Conservation (phyloP, 2,888 invertebrate genomes). For the Clivina fossor region DNA sequence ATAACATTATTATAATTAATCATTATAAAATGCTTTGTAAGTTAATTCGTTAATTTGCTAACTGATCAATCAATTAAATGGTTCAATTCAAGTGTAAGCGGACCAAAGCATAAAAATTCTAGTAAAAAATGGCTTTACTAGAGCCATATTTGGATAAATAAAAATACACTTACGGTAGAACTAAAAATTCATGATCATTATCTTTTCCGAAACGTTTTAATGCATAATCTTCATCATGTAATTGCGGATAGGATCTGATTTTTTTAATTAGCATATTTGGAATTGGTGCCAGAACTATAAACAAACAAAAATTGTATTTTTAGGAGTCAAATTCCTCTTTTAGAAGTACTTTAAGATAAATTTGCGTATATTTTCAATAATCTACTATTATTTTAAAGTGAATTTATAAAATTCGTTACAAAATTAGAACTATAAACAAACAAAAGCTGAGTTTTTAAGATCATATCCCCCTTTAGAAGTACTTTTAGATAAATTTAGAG, state of each 20-base stretch:
- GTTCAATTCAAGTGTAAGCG: too few species aligned
- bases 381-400: too few species aligned
- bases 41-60: too few species aligned
- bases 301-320: slow-evolving; percentile 37
- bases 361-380: too few species aligned
- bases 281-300: slow-evolving; percentile 73
- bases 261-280: slow-evolving; percentile 70
- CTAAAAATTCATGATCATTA: slow-evolving; percentile 46
- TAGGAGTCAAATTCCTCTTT: slow-evolving; percentile 1
- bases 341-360: too few species aligned
- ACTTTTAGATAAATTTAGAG: too few species aligned
- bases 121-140: too few species aligned
- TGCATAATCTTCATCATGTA: slow-evolving; percentile 79
- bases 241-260: slow-evolving; percentile 74
- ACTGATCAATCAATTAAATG: too few species aligned
- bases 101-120: too few species aligned
- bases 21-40: too few species aligned
- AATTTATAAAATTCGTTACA: slow-evolving; percentile 52
- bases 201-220: slow-evolving; percentile 58
- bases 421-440: slow-evolving; percentile 70
- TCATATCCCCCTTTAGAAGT: background rate
- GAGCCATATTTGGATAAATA: too few species aligned
- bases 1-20: too few species aligned
- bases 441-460: slow-evolving; percentile 32
- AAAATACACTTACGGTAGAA: slow-evolving; percentile 48